Evolutionary conservation across 1,140 invertebrate species (phyloP).

Genomic region (Drosophila baimaii): DNA sequence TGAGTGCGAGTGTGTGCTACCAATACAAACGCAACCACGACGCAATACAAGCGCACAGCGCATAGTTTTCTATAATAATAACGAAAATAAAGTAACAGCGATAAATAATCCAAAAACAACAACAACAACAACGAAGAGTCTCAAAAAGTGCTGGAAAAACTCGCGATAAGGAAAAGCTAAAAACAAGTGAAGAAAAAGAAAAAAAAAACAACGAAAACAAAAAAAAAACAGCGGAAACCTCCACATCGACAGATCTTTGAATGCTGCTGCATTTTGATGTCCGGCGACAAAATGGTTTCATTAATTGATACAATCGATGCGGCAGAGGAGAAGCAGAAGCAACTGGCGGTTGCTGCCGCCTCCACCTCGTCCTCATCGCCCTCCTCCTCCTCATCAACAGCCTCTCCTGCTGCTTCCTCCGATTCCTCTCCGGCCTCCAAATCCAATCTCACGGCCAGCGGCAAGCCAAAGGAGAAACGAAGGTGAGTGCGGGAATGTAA

Average conservation of each 20-base stretch:
- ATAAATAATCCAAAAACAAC: conserved; percentile 35
- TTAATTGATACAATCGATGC: conserved; percentile 77
- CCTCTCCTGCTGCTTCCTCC: not conserved
- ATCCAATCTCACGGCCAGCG: conserved; percentile 68
- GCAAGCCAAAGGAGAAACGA: conserved; percentile 82
- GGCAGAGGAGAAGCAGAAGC: conserved; percentile 64
- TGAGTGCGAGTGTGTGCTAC: conserved; percentile 50
- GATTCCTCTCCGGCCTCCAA: conserved; percentile 9
- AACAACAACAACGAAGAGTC: conserved; percentile 59
- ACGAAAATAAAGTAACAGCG: conserved; percentile 32
- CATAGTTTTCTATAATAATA: conserved; percentile 57
- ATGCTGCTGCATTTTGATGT: conserved; percentile 70
- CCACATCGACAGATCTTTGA: conserved; percentile 61
- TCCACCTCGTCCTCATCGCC: conserved; percentile 8
- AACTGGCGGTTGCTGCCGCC: conserved; percentile 43
- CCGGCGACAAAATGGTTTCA: conserved; percentile 76
- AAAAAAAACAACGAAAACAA: conserved; percentile 37
- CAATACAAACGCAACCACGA: conserved; percentile 43
- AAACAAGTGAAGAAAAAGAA: conserved; percentile 20
- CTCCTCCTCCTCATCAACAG: conserved; percentile 3
- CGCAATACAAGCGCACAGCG: conserved; percentile 30
- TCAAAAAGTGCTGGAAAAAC: conserved; percentile 55
- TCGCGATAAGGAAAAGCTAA: conserved; percentile 34
- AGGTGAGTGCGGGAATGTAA: conserved; percentile 60
- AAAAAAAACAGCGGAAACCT: conserved; percentile 35